These are phyloP conservation scores for Arremon brunneinucha DNA, from an alignment of 2,797 vertebrate species.

Conservation along the genomic window DNA sequence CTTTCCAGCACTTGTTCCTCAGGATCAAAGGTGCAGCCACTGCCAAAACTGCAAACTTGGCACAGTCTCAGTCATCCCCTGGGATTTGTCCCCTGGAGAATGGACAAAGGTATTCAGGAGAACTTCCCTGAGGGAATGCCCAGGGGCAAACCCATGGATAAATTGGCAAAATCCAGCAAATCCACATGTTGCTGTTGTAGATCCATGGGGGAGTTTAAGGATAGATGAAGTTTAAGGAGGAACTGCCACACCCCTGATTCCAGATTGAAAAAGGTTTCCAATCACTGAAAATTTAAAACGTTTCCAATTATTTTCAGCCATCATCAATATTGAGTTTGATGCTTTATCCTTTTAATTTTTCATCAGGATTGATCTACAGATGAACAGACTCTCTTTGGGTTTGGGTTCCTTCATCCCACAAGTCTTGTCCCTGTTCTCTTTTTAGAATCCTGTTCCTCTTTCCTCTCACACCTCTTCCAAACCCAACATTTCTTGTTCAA, in stretches of 20 bases:
- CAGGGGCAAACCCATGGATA: accelerated
- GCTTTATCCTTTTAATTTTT: neutral
- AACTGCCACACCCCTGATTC: neutral
- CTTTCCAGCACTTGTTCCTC: neutral
- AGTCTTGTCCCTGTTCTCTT: neutral
- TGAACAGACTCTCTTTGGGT: neutral
- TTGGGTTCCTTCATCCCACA: neutral
- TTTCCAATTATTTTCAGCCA: neutral
- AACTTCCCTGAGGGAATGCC: neutral
- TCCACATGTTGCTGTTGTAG: neutral
- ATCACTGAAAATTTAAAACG: neutral
- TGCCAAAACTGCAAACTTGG: neutral
- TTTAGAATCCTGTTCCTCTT: neutral
- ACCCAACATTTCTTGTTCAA: neutral
- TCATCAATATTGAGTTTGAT: neutral
- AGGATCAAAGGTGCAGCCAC: neutral
- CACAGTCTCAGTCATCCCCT: neutral
- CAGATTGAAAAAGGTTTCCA: neutral
- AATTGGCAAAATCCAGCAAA: neutral
- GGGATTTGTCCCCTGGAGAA: neutral
- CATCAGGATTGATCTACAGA: neutral
- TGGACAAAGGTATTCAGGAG: neutral
- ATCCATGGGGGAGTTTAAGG: neutral
- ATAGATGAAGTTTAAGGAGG: neutral
- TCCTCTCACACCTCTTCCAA: neutral